Evolutionary conservation across 2,113 vertebrate genomes (phyloP).

Genomic region (Scartelaos histophorus): DNA sequence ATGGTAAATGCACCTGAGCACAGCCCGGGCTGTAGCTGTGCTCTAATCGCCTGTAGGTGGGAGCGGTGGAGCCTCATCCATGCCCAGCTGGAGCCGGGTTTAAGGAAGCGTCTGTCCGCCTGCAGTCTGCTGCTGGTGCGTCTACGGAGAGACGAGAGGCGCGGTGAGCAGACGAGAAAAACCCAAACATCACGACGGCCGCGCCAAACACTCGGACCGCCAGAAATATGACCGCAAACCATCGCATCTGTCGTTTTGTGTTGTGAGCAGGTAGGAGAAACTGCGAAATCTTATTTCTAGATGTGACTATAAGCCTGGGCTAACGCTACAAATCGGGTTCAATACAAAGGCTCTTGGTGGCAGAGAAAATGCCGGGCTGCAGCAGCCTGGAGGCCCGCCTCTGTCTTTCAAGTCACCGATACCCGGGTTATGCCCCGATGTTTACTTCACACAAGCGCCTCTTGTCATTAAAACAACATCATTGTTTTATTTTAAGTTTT

Average conservation of each 20-base stretch:
- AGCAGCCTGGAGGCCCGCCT: constrained; percentile 74
- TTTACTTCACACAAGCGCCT: background rate
- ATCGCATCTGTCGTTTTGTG: background rate
- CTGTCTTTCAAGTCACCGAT: constrained; percentile 62
- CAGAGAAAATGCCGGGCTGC: constrained; percentile 76
- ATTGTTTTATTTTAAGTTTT: accelerated
- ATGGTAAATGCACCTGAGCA: background rate
- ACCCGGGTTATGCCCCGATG: constrained; percentile 20
- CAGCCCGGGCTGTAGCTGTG: background rate
- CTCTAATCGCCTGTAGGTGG: background rate
- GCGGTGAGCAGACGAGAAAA: constrained; percentile 39
- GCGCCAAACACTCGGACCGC: background rate
- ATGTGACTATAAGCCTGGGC: constrained; percentile 15
- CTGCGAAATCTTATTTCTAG: background rate
- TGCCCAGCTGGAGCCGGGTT: constrained; percentile 45
- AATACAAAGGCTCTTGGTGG: constrained; percentile 75
- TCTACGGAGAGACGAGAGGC: constrained; percentile 44
- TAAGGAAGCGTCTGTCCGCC: constrained; percentile 57
- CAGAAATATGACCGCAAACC: background rate
- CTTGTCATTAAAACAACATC: background rate
- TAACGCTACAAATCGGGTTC: constrained; percentile 31
- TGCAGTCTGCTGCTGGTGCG: constrained; percentile 42
- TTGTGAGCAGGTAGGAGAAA: constrained; percentile 45
- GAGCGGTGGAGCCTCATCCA: constrained; percentile 11
- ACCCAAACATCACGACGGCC: constrained; percentile 28